Evolutionary conservation across 2,113 vertebrate species (phyloP).

Genomic region (Guaruba guarouba): DNA sequence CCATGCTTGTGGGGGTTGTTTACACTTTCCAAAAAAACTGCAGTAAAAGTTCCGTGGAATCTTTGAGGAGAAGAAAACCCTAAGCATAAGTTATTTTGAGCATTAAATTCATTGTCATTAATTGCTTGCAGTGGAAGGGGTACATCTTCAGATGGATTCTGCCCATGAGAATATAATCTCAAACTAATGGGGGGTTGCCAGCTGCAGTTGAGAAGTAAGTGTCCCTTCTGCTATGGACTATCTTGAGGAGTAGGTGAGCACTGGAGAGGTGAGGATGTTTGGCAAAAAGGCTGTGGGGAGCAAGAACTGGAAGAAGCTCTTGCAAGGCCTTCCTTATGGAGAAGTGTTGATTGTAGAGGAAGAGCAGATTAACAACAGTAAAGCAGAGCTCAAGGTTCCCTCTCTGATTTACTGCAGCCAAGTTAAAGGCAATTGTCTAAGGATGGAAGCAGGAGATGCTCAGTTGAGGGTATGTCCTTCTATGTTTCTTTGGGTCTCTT

Average conservation of each 20-base stretch:
- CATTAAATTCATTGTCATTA: background rate
- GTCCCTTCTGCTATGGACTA: background rate
- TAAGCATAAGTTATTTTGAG: background rate
- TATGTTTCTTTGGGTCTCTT: background rate
- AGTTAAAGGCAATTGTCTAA: background rate
- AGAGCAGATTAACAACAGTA: background rate
- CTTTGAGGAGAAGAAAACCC: background rate
- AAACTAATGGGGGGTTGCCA: background rate
- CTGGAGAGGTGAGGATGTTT: background rate
- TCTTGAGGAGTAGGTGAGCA: background rate
- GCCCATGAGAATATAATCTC: background rate
- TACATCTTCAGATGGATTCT: background rate
- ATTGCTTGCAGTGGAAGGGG: background rate
- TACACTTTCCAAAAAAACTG: accelerated
- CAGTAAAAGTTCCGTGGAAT: background rate
- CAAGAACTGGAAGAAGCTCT: background rate
- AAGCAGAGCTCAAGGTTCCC: background rate
- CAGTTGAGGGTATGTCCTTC: accelerated
- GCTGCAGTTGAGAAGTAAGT: background rate
- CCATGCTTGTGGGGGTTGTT: background rate
- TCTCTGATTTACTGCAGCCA: background rate
- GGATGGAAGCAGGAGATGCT: background rate
- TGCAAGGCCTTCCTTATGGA: background rate
- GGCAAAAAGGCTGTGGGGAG: background rate
- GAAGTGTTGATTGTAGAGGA: background rate